phyloP scores from a whole-genome alignment of 2,113 vertebrate species.

The Scortum barcoo region DNA sequence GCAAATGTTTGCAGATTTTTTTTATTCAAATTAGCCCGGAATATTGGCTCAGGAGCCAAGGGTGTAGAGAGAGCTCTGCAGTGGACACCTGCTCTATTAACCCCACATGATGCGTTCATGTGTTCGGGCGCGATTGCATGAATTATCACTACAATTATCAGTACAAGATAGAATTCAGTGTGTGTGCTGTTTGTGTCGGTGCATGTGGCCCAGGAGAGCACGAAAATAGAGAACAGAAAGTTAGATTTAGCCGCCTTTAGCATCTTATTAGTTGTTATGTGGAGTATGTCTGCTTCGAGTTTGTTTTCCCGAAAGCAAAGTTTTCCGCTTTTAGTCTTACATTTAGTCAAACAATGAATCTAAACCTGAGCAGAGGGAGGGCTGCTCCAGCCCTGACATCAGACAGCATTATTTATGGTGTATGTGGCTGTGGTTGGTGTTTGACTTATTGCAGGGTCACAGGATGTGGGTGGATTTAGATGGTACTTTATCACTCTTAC shows the following conservation, averaged over 20 bases:
- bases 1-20: conserved; percentile 80
- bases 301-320: conserved; percentile 56
- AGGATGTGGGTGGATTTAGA: conserved; percentile 78
- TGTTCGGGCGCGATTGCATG: conserved; percentile 67
- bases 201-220: conserved; percentile 23
- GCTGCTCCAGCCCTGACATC: conserved; percentile 48
- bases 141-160: conserved; percentile 65
- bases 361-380: conserved; percentile 55
- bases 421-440: conserved; percentile 69
- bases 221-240: conserved; percentile 34
- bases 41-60: conserved; percentile 67
- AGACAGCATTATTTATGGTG: conserved; percentile 77
- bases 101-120: conserved; percentile 72
- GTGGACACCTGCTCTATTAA: conserved; percentile 83
- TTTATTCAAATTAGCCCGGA: conserved; percentile 78
- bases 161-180: conserved; percentile 37
- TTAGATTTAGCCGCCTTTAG: conserved; percentile 44
- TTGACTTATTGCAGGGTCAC: conserved; percentile 81
- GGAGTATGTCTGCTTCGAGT: conserved; percentile 37
- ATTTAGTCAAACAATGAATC: conserved; percentile 51
- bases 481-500: conserved; percentile 81
- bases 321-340: conserved; percentile 55
- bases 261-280: conserved; percentile 46
- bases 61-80: conserved; percentile 56
- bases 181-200: conserved; percentile 37